Evolutionary conservation across 2,113 vertebrate genomes (phyloP).

Genomic region (Holacanthus passer): DNA sequence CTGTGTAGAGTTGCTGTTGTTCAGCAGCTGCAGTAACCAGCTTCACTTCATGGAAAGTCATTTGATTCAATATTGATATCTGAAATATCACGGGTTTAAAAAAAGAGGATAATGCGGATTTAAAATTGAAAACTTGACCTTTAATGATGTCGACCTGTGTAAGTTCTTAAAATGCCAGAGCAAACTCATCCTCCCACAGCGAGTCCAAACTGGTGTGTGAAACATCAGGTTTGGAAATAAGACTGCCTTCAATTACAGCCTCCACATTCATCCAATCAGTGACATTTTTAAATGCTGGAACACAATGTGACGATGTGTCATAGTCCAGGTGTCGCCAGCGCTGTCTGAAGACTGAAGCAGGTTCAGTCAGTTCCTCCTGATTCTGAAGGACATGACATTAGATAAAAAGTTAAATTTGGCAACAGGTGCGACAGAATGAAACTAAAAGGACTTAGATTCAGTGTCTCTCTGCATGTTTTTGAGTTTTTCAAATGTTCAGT

Average conservation of each 20-base stretch:
- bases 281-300: neutral
- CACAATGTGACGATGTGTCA: neutral
- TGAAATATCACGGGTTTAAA: neutral
- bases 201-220: neutral
- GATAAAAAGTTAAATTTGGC: neutral
- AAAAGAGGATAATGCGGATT: neutral
- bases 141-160: too few species aligned
- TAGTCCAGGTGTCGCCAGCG: too few species aligned
- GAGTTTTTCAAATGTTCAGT: neutral
- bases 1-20: neutral
- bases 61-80: neutral
- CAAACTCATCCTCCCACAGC: neutral
- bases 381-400: too few species aligned
- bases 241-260: neutral
- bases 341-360: neutral
- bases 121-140: slow-evolving; percentile 1
- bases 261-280: neutral
- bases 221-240: neutral
- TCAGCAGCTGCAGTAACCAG: neutral
- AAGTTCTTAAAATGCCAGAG: neutral
- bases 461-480: too few species aligned
- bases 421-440: neutral
- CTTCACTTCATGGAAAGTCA: neutral
- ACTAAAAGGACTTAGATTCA: too few species aligned
- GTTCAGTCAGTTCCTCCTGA: too few species aligned